Evolutionary conservation across 2,888 invertebrate species (phyloP).

Genomic region (Neoscelio sp.): DNA sequence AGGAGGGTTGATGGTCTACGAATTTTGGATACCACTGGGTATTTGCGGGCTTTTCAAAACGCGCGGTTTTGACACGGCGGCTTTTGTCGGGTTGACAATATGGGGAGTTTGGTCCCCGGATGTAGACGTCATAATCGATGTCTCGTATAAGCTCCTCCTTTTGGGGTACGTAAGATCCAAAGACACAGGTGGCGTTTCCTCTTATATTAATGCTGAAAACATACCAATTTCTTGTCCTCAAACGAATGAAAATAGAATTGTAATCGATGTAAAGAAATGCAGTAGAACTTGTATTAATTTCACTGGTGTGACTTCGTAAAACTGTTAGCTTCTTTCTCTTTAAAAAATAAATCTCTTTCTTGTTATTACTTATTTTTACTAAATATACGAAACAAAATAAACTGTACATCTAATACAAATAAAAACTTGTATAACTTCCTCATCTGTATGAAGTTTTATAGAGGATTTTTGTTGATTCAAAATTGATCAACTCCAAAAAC

Average conservation of each 20-base stretch:
- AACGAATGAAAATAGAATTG: not conserved
- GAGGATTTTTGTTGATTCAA: not conserved
- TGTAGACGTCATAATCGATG: constrained; percentile 87
- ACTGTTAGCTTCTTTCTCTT: too few species aligned
- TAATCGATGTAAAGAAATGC: too few species aligned
- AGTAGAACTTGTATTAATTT: too few species aligned
- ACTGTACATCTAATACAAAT: too few species aligned
- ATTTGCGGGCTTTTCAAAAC: constrained; percentile 6
- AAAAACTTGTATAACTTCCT: too few species aligned
- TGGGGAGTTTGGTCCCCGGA: constrained; percentile 80
- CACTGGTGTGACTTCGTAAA: too few species aligned
- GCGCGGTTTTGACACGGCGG: not conserved
- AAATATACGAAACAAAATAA: too few species aligned
- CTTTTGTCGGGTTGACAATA: constrained; percentile 67
- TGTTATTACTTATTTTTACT: not conserved
- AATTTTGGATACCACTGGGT: constrained; percentile 14
- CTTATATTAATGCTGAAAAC: constrained; percentile 83
- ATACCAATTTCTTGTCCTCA: not conserved
- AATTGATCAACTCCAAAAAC: too few species aligned
- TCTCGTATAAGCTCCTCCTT: constrained; percentile 84
- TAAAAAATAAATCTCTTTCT: too few species aligned
- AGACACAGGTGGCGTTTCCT: constrained; percentile 87
- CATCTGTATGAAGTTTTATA: not conserved
- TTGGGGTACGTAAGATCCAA: constrained; percentile 84
- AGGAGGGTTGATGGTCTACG: not conserved